These are phyloP conservation scores for Morbakka virulenta DNA, from an alignment of 30 jellyfish, hydroid and myxozoan species.

Conservation along the genomic window DNA sequence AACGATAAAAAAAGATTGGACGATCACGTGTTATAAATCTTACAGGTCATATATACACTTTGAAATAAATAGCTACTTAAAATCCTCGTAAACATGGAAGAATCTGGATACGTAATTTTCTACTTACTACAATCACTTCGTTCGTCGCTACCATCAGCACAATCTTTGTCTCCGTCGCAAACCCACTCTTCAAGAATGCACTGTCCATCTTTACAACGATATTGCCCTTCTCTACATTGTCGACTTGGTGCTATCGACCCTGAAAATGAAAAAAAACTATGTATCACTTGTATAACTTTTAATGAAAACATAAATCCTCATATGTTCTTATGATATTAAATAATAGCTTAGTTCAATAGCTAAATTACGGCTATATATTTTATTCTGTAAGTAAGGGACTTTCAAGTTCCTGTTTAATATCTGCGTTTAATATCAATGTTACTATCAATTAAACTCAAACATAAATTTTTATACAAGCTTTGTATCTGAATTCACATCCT, in stretches of 20 bases:
- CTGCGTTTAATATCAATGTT: too few relatives aligned
- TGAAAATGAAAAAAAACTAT: not conserved
- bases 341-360: too few relatives aligned
- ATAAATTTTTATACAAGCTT: too few relatives aligned
- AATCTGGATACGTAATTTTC: not conserved
- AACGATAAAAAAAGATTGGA: not conserved
- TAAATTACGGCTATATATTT: too few relatives aligned
- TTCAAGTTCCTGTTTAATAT: constrained; percentile 36
- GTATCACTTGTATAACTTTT: too few relatives aligned
- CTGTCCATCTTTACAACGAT: constrained; percentile 61
- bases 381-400: too few relatives aligned
- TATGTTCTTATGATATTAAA: not conserved
- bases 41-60: not conserved
- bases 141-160: constrained; percentile 89
- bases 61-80: not conserved
- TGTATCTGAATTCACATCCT: too few relatives aligned
- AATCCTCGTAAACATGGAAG: not conserved
- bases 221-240: constrained; percentile 63
- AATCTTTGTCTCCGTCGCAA: constrained; percentile 88
- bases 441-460: too few relatives aligned
- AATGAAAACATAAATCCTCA: too few relatives aligned
- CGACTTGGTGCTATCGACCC: not conserved
- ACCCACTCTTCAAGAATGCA: constrained; percentile 79
- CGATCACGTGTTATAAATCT: not conserved
- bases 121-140: constrained; percentile 70